phyloP scores from a whole-genome alignment of 1,140 invertebrate species.

The Camponotus pennsylvanicus region DNA sequence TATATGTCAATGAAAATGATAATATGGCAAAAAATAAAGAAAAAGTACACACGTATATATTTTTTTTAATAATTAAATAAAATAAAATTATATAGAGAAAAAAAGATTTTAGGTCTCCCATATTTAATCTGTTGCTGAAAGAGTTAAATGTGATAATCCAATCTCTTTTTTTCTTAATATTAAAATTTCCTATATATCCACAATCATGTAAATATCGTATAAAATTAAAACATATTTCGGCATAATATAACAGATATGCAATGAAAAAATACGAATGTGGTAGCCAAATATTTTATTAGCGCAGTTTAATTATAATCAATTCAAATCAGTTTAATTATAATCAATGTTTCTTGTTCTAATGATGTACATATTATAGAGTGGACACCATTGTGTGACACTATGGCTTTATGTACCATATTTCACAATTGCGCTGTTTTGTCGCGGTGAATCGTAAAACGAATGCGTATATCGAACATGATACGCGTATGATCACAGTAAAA shows the following conservation, averaged over 20 bases:
- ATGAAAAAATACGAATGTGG: constrained; percentile 22
- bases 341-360: not conserved
- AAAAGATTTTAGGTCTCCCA: not conserved
- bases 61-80: not conserved
- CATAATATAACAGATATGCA: not conserved
- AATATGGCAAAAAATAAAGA: not conserved
- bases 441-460: constrained; percentile 33
- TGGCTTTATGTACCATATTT: constrained; percentile 26
- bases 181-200: not conserved
- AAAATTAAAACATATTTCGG: constrained; percentile 9
- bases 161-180: constrained; percentile 16
- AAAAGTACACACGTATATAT: not conserved
- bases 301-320: constrained; percentile 23
- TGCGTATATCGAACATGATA: constrained; percentile 68
- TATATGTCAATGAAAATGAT: not conserved
- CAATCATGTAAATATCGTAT: not conserved
- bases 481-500: constrained; percentile 75
- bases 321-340: constrained; percentile 19
- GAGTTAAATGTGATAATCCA: constrained; percentile 23
- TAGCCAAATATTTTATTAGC: constrained; percentile 21
- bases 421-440: constrained; percentile 25
- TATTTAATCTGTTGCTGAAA: constrained; percentile 8
- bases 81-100: not conserved
- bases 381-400: constrained; percentile 18
- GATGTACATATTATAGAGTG: constrained; percentile 23